A percentile compares a stretch with the other conserved stretches of the same genome.
Conservation (phyloP, 92 coral and sea anemone genomes). For the Epizoanthus stellaris region DNA sequence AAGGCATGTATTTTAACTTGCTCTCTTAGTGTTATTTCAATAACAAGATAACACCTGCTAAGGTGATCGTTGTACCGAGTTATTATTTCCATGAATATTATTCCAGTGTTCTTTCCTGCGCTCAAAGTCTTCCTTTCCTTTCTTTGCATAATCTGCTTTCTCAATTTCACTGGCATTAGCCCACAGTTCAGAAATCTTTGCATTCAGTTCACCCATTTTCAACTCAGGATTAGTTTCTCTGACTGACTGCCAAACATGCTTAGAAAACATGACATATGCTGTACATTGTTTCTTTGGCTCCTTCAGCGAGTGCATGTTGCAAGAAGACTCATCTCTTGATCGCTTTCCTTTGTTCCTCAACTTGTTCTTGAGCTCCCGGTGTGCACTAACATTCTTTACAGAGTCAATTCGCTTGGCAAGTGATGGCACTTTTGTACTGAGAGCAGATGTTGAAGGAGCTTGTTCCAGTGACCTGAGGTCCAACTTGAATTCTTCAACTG, state of each 20-base stretch:
- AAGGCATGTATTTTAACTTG: too few species aligned
- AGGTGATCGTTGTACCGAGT: too few species aligned
- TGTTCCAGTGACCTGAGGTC: conserved; percentile 13
- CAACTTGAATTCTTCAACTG: conserved; percentile 23
- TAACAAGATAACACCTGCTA: too few species aligned
- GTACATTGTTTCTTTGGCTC: conserved; percentile 47
- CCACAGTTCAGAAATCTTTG: conserved; percentile 8
- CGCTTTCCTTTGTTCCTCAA: not conserved
- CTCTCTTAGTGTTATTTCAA: too few species aligned
- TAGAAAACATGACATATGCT: conserved; percentile 13
- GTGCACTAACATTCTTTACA: conserved; percentile 3
- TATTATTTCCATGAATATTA: too few species aligned
- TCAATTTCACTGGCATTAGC: conserved; percentile 22
- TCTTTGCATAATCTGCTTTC: conserved; percentile 13
- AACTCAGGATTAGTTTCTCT: conserved; percentile 30
- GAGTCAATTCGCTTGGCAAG: conserved; percentile 14
- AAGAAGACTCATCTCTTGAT: not conserved
- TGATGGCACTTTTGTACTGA: conserved; percentile 13
- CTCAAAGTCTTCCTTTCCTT: conserved; percentile 1
- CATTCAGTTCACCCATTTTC: not conserved
- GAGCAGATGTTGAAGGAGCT: conserved; percentile 11
- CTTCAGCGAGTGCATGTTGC: not conserved
- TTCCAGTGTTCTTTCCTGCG: too few species aligned
- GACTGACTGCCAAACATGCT: conserved; percentile 12
- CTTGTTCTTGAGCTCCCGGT: not conserved